Conservation (phyloP, 2,113 vertebrate genomes). For the Rissa tridactyla region DNA sequence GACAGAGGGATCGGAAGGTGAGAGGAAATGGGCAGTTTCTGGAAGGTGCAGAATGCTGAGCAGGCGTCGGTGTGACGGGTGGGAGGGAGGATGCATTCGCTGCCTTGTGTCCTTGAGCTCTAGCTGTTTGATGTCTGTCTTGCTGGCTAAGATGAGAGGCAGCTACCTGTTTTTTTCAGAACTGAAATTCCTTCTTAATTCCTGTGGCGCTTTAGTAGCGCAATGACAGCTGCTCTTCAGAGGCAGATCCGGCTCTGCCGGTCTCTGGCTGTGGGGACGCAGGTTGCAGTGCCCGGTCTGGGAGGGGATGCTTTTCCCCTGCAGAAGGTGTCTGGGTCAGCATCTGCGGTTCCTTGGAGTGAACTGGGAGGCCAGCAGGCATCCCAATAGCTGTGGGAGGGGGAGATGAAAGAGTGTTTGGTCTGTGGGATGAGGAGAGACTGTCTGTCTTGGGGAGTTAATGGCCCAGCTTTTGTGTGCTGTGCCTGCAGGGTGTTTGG, state of each 20-base stretch:
- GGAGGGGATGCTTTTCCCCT: neutral
- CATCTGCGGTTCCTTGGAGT: accelerated
- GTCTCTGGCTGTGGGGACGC: neutral
- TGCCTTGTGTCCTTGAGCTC: neutral
- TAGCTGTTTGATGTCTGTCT: neutral
- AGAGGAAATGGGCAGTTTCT: neutral
- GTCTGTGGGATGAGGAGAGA: neutral
- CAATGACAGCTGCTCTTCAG: neutral
- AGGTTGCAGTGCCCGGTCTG: neutral
- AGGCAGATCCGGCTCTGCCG: neutral
- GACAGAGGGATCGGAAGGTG: slow-evolving; percentile 96
- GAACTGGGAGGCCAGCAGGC: neutral
- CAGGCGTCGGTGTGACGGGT: accelerated
- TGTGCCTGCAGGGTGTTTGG: neutral
- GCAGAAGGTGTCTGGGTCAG: neutral
- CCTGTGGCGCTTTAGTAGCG: neutral
- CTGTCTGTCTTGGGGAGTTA: neutral
- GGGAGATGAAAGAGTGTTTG: neutral
- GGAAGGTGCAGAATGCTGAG: neutral
- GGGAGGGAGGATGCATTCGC: neutral
- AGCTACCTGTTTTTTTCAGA: neutral
- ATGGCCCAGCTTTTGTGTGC: neutral
- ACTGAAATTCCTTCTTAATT: neutral
- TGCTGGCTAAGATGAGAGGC: neutral
- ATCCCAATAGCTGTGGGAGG: too few relatives aligned